These are phyloP conservation scores for Tapera naevia DNA, from an alignment of 2,797 vertebrate genomes.

Conservation along the genomic window DNA sequence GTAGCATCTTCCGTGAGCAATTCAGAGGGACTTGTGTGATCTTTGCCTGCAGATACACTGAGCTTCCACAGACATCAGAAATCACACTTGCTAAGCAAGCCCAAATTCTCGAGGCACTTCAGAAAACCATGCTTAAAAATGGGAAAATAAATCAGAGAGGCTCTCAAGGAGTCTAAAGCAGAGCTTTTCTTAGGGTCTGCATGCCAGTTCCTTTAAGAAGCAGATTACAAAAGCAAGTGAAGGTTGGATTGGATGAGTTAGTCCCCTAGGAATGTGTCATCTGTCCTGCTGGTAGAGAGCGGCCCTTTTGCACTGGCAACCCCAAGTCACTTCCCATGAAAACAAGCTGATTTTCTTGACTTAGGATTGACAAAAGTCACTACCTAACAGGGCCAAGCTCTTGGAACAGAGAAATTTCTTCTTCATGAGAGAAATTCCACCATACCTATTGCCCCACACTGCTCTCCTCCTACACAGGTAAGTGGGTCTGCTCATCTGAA, in stretches of 20 bases:
- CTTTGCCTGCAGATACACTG: not conserved
- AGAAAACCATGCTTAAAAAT: not conserved
- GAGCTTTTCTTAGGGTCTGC: not conserved
- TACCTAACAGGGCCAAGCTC: not conserved
- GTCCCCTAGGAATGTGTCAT: not conserved
- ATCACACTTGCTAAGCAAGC: not conserved
- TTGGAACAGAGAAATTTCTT: no score
- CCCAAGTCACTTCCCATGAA: not conserved
- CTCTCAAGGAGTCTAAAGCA: not conserved
- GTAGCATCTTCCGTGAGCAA: not conserved
- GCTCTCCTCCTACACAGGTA: not conserved
- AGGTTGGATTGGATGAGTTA: not conserved
- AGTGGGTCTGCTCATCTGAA: not conserved
- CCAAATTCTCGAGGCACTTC: not conserved
- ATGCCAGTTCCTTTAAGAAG: not conserved
- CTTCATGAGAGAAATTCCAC: not conserved
- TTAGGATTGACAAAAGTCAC: not conserved
- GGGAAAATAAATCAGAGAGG: not conserved
- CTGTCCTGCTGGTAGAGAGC: not conserved
- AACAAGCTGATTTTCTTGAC: not conserved
- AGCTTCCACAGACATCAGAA: not conserved
- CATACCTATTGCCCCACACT: not conserved
- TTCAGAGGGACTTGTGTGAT: not conserved
- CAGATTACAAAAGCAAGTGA: not conserved
- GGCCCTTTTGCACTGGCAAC: not conserved